Conservation (phyloP, 2,888 invertebrate species). For the Apamea sordens region DNA sequence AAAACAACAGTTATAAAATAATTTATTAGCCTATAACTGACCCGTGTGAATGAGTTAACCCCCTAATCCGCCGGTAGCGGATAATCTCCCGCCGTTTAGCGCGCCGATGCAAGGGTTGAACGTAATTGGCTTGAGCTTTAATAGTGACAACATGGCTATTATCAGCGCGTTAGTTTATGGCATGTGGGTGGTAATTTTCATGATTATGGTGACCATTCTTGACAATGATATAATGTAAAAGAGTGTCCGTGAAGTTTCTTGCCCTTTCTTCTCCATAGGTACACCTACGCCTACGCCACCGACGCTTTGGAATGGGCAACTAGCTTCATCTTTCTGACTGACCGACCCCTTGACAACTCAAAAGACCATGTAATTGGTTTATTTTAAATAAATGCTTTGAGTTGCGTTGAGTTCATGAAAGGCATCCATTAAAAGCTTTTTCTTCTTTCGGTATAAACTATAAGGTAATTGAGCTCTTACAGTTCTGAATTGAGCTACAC, state of each 20-base stretch:
- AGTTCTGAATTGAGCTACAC: neutral
- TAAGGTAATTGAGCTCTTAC: neutral
- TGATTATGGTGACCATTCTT: neutral
- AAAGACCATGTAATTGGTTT: too few relatives aligned
- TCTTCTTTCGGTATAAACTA: neutral
- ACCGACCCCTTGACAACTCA: too few relatives aligned
- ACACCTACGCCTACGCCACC: too few relatives aligned
- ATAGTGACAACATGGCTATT: slow-evolving; percentile 41
- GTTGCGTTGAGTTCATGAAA: too few relatives aligned
- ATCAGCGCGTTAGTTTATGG: slow-evolving; percentile 26
- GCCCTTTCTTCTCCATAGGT: too few relatives aligned
- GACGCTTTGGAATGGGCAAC: too few relatives aligned
- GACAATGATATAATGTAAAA: neutral
- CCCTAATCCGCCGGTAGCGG: slow-evolving; percentile 47
- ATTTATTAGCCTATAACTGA: slow-evolving; percentile 36
- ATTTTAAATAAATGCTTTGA: too few relatives aligned
- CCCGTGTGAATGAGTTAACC: slow-evolving; percentile 43
- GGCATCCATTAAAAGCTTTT: neutral
- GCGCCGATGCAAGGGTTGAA: slow-evolving; percentile 50
- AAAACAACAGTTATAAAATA: slow-evolving; percentile 15
- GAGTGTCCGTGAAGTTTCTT: too few relatives aligned
- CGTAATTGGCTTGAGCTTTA: slow-evolving; percentile 51
- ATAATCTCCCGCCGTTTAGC: slow-evolving; percentile 59
- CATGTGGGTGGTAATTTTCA: neutral
- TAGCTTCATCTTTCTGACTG: too few relatives aligned